Evolutionary conservation across 2,888 invertebrate genomes (phyloP).

Genomic region (Balanococcus diminutus): DNA sequence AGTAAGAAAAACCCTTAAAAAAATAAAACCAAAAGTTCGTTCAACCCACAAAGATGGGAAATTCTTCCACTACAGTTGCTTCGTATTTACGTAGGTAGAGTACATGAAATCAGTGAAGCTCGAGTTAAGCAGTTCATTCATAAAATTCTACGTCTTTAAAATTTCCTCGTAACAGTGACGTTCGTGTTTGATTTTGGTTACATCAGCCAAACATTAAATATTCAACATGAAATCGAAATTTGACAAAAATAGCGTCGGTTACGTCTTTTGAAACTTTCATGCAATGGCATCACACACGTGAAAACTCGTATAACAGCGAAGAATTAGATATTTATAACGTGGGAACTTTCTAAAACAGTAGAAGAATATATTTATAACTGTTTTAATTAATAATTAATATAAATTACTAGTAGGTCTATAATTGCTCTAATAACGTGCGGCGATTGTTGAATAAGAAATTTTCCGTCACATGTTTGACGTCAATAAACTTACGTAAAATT

Average conservation of each 20-base stretch:
- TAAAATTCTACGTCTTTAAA: background rate
- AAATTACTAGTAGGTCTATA: background rate
- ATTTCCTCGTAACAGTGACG: background rate
- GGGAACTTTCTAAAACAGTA: background rate
- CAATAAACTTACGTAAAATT: conserved; percentile 35
- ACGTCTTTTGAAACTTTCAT: background rate
- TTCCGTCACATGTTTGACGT: conserved; percentile 26
- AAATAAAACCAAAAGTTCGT: background rate
- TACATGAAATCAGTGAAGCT: too few species aligned
- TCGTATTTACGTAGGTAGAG: too few species aligned
- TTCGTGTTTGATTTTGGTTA: background rate
- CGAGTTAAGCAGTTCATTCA: background rate
- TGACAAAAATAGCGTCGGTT: background rate
- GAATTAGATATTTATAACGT: background rate
- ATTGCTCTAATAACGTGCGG: background rate
- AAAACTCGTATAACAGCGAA: background rate
- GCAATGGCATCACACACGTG: background rate
- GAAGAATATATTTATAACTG: background rate
- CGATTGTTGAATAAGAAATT: background rate
- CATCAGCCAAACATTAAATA: background rate
- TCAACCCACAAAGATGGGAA: background rate
- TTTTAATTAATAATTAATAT: background rate
- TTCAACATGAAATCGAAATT: background rate
- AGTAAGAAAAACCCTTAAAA: background rate
- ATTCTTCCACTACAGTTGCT: too few species aligned